A percentile compares a stretch with the other conserved stretches of the same genome.
These are phyloP conservation scores for Drosophila pseudotakahashii DNA, from an alignment of 2,888 invertebrate species.

Conservation along the genomic window DNA sequence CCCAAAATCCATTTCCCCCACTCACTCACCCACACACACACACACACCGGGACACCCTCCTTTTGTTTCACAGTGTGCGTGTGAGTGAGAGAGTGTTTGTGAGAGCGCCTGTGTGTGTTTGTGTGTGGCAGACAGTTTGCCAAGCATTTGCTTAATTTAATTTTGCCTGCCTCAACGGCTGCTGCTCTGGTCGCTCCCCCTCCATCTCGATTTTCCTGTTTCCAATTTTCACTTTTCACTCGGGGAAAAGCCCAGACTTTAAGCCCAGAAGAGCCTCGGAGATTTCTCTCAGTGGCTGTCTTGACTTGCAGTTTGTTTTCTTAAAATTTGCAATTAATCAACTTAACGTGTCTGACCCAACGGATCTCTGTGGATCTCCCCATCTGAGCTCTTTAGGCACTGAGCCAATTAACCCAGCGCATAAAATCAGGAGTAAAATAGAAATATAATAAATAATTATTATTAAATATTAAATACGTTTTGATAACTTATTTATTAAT, in stretches of 20 bases:
- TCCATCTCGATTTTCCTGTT: background rate
- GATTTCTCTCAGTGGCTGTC: slow-evolving; percentile 8
- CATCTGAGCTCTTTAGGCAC: background rate
- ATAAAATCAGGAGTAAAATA: background rate
- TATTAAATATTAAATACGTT: too few relatives aligned
- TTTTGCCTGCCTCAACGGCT: slow-evolving; percentile 40
- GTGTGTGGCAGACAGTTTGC: slow-evolving; percentile 31
- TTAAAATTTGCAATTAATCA: slow-evolving; percentile 48
- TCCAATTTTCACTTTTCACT: background rate
- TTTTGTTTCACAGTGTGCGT: slow-evolving; percentile 27
- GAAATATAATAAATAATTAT: too few relatives aligned
- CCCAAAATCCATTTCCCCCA: slow-evolving; percentile 38
- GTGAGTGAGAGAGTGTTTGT: background rate
- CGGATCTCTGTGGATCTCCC: background rate
- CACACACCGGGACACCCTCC: background rate
- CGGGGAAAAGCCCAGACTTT: background rate
- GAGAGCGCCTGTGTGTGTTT: slow-evolving; percentile 15
- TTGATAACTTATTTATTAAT: too few relatives aligned
- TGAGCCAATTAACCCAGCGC: background rate
- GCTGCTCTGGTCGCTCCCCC: slow-evolving; percentile 1
- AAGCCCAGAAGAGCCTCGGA: background rate
- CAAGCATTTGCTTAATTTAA: slow-evolving; percentile 51
- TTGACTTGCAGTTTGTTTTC: slow-evolving; percentile 35
- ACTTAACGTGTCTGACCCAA: slow-evolving; percentile 29
- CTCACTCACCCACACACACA: background rate